Evolutionary conservation across 2,113 vertebrate genomes (phyloP), one percentile per base, ranked within the genome.

Genomic region (Alectura lathami): DNA sequence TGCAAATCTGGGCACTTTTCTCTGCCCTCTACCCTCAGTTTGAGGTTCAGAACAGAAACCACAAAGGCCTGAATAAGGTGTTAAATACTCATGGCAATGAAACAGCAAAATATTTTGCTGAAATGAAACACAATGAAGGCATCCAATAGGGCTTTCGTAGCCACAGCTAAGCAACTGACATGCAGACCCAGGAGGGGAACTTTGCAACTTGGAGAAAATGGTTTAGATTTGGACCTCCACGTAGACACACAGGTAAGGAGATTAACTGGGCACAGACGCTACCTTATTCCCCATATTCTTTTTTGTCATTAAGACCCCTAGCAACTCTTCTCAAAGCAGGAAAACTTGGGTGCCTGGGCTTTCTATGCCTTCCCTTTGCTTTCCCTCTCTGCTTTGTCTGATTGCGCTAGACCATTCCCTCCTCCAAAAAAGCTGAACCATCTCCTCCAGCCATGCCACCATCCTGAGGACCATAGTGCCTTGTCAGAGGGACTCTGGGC

Each of bases 1-100:
- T 85, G 69, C 57, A 66, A 93, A 96, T 77, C 73, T 90, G 87
- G 82, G 83, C 94, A 94, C 7, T 32, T 22, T 83, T 66, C 59
- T 86, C 77, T 62, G 68, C 75, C 90, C 82, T 60, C 27, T 83
- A 38, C 84, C 91, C 91, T 90, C 75, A 78, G 83, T 45, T 16
- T 70, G 88, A 79, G 91, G 79, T 77, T 88, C 80, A 66, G 93
- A 69, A 43, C 45, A 72, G 77, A 86, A 86, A 92, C 86, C 0
- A 0, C 85, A 91, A 91, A 90, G 69, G 81, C 72, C 60, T 5
- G 51, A n/a, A 56, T 84, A 80, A 93, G 89, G 92, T 81, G 89
- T 81, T 86, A 89, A 92, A 89, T 77, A 67, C 67, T 91, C 11
- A 36, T 45, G 69, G 79, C 70, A 88, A 45, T 74, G 27, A 63